Base-by-base conservation (phyloP, 2,888 invertebrate genomes). In the Tinea trinotella region DNA sequence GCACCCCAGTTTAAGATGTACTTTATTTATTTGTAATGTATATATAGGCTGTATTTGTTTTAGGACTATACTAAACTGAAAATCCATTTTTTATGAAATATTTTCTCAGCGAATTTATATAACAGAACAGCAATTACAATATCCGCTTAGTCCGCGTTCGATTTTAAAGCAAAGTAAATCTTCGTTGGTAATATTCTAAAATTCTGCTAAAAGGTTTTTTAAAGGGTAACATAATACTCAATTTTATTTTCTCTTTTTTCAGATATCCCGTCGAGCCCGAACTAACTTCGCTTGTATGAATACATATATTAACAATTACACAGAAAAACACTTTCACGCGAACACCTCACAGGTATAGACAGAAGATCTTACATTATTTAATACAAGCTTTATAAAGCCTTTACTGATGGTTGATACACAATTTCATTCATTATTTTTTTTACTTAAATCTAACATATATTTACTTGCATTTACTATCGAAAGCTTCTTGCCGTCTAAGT, bases 181-280 rank as follows among this genome's bases (percentile, higher is more conserved):
- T 40, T 40, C 40, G 12, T 40, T 30, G 30, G 30, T 30, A 3
- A 13, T 40, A 40, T 46, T 46, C 15, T 46, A 10, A 46, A 46
- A 46, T 18, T 3, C 46, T 19, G 46, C 50, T 50, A 50, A 50
- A 50, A 50, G 50, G 50, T 50, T 50, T 50, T 40, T 50, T 18
- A 46, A 50, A n/a, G 24, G 24, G 22, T 24, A 24, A 50, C 50
- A 50, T 50, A 24, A 50, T 50, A 50, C 50, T 50, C 5, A 50
- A 13, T 13, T 24, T 50, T 22, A 13, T 22, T 50, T 50, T 22
- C 20, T 22, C 15, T 50, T 12, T 24, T 50, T 50, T 50, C 50
- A 50, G 50, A 50, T 50, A 24, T 24, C 24, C 24, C 13, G 50
- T 9, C 2, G 22, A 50, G 50, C 48, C 18, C 50, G 46, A 17